Base-by-base conservation (phyloP, 2,888 invertebrate genomes). In the Nemoura dubitans region DNA sequence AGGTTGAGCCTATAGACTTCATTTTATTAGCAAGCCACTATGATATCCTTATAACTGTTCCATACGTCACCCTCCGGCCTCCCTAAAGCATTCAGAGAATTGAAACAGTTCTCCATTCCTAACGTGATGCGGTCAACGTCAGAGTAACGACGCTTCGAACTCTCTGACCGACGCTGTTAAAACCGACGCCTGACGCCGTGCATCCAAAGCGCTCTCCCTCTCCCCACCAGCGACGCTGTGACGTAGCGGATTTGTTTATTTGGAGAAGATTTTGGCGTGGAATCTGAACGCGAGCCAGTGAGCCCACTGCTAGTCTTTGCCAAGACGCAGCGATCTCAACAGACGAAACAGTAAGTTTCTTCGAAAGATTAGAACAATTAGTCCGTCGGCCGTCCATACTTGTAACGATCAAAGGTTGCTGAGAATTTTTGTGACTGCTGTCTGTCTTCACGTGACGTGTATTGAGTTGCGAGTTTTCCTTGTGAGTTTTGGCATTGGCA, bases 201-300 rank as follows among this genome's bases (percentile, higher is more conserved):
- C 25, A 28, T 78, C 78, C 78, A 26, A 28, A 7, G 27, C 2
- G 36, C 36, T 36, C 30, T 5, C 83, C 28, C 76, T 27, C 84
- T 76, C 76, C 84, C 43, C 25, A 26, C 43, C 83, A 21, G n/a
- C 43, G 21, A 27, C 83, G 26, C 29, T 28, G 84, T 76, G 84
- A 76, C 84, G 84, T 84, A n/a, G 84, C 21, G 21, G 26, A 76
- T 84, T 84, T 84, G 59, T 84, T 84, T 84, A 84, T 84, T 84
- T 84, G 81, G 29, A 59, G 59, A 14, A 59, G 59, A 59, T 59
- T 59, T 59, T 59, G 81, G 81, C 84, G 59, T 84, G 29, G 59
- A 76, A 76, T 84, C 84, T 84, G 59, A 14, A n/a, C 29, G 84
- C 42, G 21, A 30, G 83, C 43, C 83, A 36, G 59, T 2, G 59